phyloP scores from a whole-genome alignment of 2,888 invertebrate genomes.

The Eulithis testata region DNA sequence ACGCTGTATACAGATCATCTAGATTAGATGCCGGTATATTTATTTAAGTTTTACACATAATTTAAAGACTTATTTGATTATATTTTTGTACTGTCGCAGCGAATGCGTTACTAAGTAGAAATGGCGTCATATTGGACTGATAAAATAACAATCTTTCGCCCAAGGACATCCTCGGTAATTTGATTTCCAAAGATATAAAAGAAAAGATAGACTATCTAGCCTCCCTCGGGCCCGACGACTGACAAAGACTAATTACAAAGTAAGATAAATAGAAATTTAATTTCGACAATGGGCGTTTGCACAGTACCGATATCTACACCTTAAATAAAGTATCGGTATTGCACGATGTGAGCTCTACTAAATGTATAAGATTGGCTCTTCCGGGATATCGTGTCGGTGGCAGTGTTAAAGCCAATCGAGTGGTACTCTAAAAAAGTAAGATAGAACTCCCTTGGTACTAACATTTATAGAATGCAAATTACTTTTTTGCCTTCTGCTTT shows the following conservation, averaged over 20 bases:
- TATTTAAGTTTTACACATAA: too few relatives aligned
- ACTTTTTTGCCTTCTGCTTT: slow-evolving; percentile 1
- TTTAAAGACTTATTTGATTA: too few relatives aligned
- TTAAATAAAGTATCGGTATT: too few relatives aligned
- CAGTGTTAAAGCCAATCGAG: slow-evolving; percentile 11
- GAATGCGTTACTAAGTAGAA: too few relatives aligned
- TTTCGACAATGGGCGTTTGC: slow-evolving; percentile 35
- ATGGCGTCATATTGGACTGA: background rate
- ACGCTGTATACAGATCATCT: too few relatives aligned
- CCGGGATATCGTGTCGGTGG: too few relatives aligned
- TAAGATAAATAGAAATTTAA: slow-evolving; percentile 48
- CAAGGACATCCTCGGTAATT: slow-evolving; percentile 7
- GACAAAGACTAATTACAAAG: slow-evolving; percentile 49
- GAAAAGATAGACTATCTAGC: slow-evolving; percentile 41
- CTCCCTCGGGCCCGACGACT: slow-evolving; percentile 34
- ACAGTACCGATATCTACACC: too few relatives aligned
- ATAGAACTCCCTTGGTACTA: slow-evolving; percentile 28
- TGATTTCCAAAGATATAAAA: slow-evolving; percentile 19
- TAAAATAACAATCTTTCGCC: background rate
- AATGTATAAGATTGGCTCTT: too few relatives aligned
- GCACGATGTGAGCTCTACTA: too few relatives aligned
- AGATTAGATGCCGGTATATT: too few relatives aligned
- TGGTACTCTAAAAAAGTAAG: slow-evolving; percentile 32
- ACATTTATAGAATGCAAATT: slow-evolving; percentile 18
- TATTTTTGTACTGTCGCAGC: too few relatives aligned